These are phyloP conservation scores for Caenorhabditis sp. DNA, from an alignment of 2,888 invertebrate species.

Conservation along the genomic window DNA sequence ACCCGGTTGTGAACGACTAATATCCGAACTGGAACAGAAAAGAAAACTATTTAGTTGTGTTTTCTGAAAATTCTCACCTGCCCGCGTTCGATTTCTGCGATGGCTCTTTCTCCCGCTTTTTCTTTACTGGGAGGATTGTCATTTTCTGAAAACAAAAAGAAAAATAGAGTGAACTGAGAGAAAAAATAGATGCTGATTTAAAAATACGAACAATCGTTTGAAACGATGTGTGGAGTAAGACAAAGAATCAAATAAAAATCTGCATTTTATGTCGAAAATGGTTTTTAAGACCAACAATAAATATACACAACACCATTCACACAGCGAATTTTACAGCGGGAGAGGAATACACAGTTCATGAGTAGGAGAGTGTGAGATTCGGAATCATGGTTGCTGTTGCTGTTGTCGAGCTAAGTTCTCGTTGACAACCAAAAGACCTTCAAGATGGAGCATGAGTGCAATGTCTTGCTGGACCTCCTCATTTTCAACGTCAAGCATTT, in stretches of 20 bases:
- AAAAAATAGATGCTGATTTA: not conserved
- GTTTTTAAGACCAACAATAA: not conserved
- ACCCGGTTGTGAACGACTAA: not conserved
- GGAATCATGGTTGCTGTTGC: not conserved
- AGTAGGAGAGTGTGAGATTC: no score
- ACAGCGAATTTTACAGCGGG: not conserved
- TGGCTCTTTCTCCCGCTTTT: conserved; percentile 47
- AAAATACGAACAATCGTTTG: not conserved
- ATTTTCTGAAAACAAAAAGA: conserved; percentile 10
- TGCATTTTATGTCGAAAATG: not conserved
- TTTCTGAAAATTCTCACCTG: no score
- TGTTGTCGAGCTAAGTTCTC: not conserved
- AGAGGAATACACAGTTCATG: no score
- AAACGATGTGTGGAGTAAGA: not conserved
- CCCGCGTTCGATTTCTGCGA: not conserved
- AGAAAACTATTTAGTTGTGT: no score
- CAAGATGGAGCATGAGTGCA: not conserved
- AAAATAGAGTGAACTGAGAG: not conserved
- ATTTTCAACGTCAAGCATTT: not conserved
- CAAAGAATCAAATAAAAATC: not conserved
- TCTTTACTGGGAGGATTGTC: conserved; percentile 65
- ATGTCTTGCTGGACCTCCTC: not conserved
- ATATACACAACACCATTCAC: not conserved
- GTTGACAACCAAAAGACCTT: not conserved
- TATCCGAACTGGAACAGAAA: not conserved